Evolutionary conservation across 2,113 vertebrate species (phyloP).

Genomic region (Arothron firmamentum): DNA sequence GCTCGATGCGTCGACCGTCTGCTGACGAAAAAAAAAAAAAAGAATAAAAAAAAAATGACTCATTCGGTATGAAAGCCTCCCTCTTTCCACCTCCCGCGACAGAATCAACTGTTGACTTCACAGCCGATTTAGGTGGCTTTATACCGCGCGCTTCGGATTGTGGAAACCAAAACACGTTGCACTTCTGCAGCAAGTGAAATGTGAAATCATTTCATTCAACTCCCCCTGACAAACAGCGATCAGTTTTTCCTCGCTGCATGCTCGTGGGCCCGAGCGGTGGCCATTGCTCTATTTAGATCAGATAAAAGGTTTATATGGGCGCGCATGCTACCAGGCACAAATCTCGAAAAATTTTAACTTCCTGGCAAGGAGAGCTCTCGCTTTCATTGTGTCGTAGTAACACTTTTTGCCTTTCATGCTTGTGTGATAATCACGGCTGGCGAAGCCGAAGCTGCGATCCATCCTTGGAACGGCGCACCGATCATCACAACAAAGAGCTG

Average conservation of each 20-base stretch:
- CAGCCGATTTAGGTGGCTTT: too few relatives aligned
- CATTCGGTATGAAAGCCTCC: constrained; percentile 18
- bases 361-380: constrained; percentile 48
- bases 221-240: constrained; percentile 10
- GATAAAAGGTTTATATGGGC: constrained; percentile 52
- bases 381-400: constrained; percentile 46
- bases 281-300: constrained; percentile 35
- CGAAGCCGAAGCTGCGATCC: constrained; percentile 19
- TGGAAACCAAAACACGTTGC: too few relatives aligned
- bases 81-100: constrained; percentile 23
- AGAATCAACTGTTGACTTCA: constrained; percentile 1
- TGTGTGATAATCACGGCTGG: constrained; percentile 12
- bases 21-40: constrained; percentile 22
- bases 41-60: constrained; percentile 20
- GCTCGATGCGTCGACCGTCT: constrained; percentile 24
- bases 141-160: too few relatives aligned
- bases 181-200: too few relatives aligned
- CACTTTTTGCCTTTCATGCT: constrained; percentile 11
- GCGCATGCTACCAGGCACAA: constrained; percentile 40
- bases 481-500: too few relatives aligned
- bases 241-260: constrained; percentile 35
- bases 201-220: not conserved
- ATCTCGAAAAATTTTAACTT: constrained; percentile 47
- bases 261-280: constrained; percentile 20
- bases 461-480: not conserved